Percentiles rank a stretch among this genome's conserved stretches.
Conservation (phyloP, 2,888 invertebrate species). For the Caradrina clavipalpis region DNA sequence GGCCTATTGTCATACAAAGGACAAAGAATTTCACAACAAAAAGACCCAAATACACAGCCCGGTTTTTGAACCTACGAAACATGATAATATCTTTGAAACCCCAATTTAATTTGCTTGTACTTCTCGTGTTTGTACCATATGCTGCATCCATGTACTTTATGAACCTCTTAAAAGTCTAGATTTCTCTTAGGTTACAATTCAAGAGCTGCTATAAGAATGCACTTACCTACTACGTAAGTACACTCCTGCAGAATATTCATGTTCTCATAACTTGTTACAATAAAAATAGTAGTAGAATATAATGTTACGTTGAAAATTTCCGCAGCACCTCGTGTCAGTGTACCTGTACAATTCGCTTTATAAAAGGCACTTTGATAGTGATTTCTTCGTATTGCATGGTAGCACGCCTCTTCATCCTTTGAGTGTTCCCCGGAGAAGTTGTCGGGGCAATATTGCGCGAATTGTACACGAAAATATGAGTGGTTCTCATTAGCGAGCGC, state of each 20-base stretch:
- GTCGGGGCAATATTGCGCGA: slow-evolving; percentile 39
- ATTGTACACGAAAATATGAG: slow-evolving; percentile 25
- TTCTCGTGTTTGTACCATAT: neutral
- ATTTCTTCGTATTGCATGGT: slow-evolving; percentile 46
- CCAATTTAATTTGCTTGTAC: neutral
- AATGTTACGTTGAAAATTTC: slow-evolving; percentile 32
- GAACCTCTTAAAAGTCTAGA: slow-evolving; percentile 11
- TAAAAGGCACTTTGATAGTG: slow-evolving; percentile 47
- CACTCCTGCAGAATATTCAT: slow-evolving; percentile 27
- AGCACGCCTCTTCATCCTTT: slow-evolving; percentile 14
- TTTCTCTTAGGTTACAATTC: slow-evolving; percentile 5
- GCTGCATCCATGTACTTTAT: neutral
- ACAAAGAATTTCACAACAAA: neutral
- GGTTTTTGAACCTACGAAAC: neutral
- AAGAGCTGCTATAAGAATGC: slow-evolving; percentile 1
- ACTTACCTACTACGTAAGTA: neutral
- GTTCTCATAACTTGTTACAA: slow-evolving; percentile 28
- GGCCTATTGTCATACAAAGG: neutral
- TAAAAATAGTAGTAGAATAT: slow-evolving; percentile 40
- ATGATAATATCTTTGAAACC: neutral
- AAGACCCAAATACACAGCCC: accelerated
- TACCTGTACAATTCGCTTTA: slow-evolving; percentile 13
- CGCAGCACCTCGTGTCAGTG: slow-evolving; percentile 25
- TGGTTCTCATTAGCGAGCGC: slow-evolving; percentile 23
- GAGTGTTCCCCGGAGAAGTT: slow-evolving; percentile 10